These are phyloP conservation scores for Mandrillus leucophaeus DNA, from an alignment of 2,113 vertebrate species.

Conservation along the genomic window DNA sequence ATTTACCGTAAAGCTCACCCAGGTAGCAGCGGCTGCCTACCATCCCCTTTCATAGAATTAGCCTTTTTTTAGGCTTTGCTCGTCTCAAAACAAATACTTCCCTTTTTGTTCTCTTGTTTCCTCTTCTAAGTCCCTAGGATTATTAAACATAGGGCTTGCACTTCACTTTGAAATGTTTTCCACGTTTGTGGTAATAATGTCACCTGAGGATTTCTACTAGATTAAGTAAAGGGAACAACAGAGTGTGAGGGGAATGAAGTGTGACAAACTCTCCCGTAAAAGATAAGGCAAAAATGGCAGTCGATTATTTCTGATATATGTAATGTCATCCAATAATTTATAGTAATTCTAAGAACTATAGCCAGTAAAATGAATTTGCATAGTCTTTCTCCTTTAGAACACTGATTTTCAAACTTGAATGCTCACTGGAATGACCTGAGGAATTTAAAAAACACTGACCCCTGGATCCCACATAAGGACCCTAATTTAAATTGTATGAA, in stretches of 20 bases:
- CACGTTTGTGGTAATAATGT: background rate
- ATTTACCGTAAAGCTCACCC: too few species aligned
- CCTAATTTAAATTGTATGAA: background rate
- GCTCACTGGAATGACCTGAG: background rate
- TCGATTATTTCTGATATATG: background rate
- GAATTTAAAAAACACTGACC: background rate
- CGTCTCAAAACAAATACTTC: background rate
- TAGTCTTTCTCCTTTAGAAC: background rate
- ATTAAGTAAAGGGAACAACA: background rate
- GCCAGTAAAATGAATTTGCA: background rate
- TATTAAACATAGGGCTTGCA: background rate
- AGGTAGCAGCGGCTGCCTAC: background rate
- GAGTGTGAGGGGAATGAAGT: background rate
- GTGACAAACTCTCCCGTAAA: background rate
- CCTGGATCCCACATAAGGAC: background rate
- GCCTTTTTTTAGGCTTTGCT: background rate
- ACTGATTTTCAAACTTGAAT: background rate
- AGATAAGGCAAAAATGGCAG: background rate
- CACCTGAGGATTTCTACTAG: background rate
- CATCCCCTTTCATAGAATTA: background rate
- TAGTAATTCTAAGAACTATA: background rate
- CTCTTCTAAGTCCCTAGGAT: background rate
- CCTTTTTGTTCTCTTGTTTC: background rate
- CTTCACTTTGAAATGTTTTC: slow-evolving; percentile 32
- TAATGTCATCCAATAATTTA: background rate